Evolutionary conservation across 2,888 invertebrate species (phyloP), one percentile per base, ranked within the genome.

Genomic region (Julus scandinavius): DNA sequence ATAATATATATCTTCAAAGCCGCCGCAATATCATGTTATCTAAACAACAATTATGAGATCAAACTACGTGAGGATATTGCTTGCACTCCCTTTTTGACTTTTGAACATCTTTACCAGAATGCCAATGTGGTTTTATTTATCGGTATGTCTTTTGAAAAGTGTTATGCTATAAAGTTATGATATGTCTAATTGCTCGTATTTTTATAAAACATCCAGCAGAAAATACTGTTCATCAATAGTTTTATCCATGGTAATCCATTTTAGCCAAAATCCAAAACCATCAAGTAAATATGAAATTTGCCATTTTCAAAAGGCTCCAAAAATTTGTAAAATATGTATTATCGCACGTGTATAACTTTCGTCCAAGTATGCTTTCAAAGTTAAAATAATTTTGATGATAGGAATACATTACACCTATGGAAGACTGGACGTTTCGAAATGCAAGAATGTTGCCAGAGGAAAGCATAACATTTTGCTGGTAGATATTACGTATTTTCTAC

Each of bases 371-470:
- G 13, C 63, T n/a, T 7, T 20, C 6, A 54, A 54, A 17, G 63
- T 63, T 63, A 63, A 63, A 63, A 63, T 6, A 63, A 63, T 63
- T 17, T n/a, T n/a, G 17, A n/a, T 13, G 4, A 63, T 63, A 63
- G n/a, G n/a, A 54, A n/a, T 63, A 63, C 63, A 63, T 63, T 63
- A 63, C 63, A 63, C 13, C n/a, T 63, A 63, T 63, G 63, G 63
- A 63, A 63, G 63, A 63, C 63, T 63, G 63, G 63, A 54, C 63
- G n/a, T n/a, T 63, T 63, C 2, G 63, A 20, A 63, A 63, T 63
- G 63, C 63, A n/a, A 20, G 63, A n/a, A 63, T 63, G 63, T n/a
- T 63, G 3, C 6, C 17, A 6, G 63, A 63, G n/a, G n/a, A n/a
- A n/a, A n/a, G n/a, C n/a, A n/a, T n/a, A n/a, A n/a, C n/a, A n/a